Evolutionary conservation across 2,888 invertebrate genomes (phyloP), one percentile per base, ranked within the genome.

Genomic region (Epirrita christyi): DNA sequence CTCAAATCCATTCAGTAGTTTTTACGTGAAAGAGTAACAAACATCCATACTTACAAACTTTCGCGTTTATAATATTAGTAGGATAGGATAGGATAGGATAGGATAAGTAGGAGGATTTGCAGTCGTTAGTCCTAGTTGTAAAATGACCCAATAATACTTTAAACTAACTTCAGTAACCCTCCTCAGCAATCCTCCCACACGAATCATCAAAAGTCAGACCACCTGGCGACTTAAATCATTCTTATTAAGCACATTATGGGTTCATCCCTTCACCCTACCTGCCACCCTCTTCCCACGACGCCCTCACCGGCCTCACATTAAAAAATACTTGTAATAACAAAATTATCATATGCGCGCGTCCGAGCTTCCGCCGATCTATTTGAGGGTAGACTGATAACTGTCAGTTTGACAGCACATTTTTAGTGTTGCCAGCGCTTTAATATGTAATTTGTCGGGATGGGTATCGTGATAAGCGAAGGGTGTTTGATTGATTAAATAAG

Each of bases 401-500:
- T 85, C 83, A 85, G 72, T 81, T 76, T 82, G 85, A 86, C 81
- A 85, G 78, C 76, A 75, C 80, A 73, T 84, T 86, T 85, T 87
- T 85, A 85, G 80, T 83, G 81, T 80, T 84, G 73, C 85, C 77
- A 76, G 75, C 76, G 83, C 71, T 88, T n/a, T 88, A 89, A 86
- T 88, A 86, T 89, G 87, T 89, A 89, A 90, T 91, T 91, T 90
- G 88, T 83, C 81, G 81, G 84, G 84, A 86, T 86, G 85, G 81
- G 75, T 75, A 75, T 71, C 68, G 70, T 32, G 32, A 32, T 32
- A 32, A 32, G 32, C 80, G 65, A 80, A 74, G 86, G 86, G 81
- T 83, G 83, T 78, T 78, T 89, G 89, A 90, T 90, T 90, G 91
- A 90, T 90, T 89, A 85, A 88, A 86, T 83, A 86, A 86, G 90